Evolutionary conservation across 2,797 vertebrate genomes (phyloP).

Genomic region (Glyptemys insculpta): DNA sequence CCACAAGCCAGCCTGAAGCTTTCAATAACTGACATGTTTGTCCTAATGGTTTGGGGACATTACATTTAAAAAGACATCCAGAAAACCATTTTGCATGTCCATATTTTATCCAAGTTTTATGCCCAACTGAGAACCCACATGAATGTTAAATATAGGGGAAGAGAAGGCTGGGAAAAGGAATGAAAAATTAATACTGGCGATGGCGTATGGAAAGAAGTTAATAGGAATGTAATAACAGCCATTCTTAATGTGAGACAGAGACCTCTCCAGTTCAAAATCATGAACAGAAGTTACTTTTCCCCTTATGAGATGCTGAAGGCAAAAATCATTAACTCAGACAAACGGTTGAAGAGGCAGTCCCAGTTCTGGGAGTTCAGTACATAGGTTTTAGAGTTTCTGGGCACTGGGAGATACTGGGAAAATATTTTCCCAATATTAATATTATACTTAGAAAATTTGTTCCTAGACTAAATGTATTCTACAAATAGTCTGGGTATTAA

Average conservation of each 20-base stretch:
- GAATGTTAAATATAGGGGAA: neutral
- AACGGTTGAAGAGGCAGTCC: neutral
- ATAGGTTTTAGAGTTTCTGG: slow-evolving; percentile 2
- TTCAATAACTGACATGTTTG: neutral
- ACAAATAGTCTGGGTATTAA: neutral
- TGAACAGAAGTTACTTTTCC: neutral
- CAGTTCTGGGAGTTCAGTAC: neutral
- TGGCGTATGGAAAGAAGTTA: neutral
- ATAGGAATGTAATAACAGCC: neutral
- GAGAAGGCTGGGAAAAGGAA: neutral
- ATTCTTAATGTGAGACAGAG: neutral
- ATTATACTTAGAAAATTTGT: slow-evolving; percentile 15
- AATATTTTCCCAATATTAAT: slow-evolving; percentile 33
- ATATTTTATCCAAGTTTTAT: neutral
- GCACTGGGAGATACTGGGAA: slow-evolving; percentile 14
- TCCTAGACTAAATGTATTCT: neutral
- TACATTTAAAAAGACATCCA: neutral
- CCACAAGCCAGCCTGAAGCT: neutral
- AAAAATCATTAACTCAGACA: neutral
- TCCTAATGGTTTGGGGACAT: neutral
- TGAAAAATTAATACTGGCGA: neutral
- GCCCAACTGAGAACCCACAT: neutral
- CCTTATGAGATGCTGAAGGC: neutral
- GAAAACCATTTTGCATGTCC: neutral
- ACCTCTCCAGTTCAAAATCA: neutral